Conservation (phyloP, 2,888 invertebrate genomes). For the Dryococelus australis region DNA sequence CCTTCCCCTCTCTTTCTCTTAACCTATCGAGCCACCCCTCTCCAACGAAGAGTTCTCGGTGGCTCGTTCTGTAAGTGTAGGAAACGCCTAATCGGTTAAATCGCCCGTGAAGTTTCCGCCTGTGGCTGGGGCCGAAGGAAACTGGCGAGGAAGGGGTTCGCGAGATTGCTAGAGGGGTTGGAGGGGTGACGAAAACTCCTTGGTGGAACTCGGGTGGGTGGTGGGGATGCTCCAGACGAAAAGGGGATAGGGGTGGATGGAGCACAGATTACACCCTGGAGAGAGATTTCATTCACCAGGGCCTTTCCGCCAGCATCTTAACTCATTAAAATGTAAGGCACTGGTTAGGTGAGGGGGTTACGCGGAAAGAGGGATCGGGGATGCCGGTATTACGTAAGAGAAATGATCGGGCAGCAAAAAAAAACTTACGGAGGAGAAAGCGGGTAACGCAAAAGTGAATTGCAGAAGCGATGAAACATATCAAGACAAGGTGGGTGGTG, state of each 20-base stretch:
- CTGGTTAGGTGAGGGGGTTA: not conserved
- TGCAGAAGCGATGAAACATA: too few relatives aligned
- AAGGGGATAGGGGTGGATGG: not conserved
- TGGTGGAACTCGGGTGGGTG: not conserved
- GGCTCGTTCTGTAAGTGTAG: not conserved
- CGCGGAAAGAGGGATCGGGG: not conserved
- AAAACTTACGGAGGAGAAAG: too few relatives aligned
- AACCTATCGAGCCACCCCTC: too few relatives aligned
- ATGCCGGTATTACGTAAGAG: not conserved
- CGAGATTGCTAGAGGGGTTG: too few relatives aligned
- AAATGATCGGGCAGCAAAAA: too few relatives aligned
- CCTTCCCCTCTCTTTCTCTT: too few relatives aligned
- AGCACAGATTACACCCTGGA: not conserved
- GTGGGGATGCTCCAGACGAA: not conserved
- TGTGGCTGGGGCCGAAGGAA: not conserved
- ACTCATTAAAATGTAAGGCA: constrained; percentile 3
- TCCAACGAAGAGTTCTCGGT: too few relatives aligned
- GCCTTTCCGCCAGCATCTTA: not conserved
- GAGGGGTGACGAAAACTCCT: too few relatives aligned
- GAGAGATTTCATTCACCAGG: not conserved
- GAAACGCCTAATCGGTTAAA: constrained; percentile 2
- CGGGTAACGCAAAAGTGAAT: too few relatives aligned
- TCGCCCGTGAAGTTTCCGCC: constrained; percentile 4
- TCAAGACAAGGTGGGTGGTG: too few relatives aligned
- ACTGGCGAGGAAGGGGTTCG: not conserved